These are phyloP conservation scores for Clarias pachynema DNA, from an alignment of 2,797 vertebrate genomes.

Conservation along the genomic window DNA sequence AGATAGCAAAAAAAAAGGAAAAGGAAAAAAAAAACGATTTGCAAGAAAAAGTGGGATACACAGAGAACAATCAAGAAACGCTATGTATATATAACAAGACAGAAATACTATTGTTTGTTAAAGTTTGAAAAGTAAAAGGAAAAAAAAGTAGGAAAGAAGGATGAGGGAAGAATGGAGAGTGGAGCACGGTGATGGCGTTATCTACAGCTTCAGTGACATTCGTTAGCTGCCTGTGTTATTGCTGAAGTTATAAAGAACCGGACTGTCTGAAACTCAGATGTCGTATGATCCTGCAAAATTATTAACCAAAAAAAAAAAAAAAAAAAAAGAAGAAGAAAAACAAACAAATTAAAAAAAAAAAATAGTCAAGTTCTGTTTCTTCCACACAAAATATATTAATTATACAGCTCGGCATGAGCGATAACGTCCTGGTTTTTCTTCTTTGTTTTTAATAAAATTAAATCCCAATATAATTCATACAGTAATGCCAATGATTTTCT, in stretches of 20 bases:
- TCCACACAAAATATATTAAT: slow-evolving; percentile 95
- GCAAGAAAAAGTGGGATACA: not conserved
- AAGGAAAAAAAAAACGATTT: too few species aligned
- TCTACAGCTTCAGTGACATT: slow-evolving; percentile 99
- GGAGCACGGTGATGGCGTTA: slow-evolving; percentile 67
- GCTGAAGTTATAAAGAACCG: slow-evolving; percentile 85
- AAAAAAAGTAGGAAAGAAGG: not conserved
- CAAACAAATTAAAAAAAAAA: slow-evolving; percentile 86
- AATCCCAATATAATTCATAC: slow-evolving; percentile 94
- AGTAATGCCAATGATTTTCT: slow-evolving; percentile 89
- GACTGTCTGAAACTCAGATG: slow-evolving; percentile 97
- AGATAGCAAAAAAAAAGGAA: not conserved
- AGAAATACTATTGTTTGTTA: not conserved
- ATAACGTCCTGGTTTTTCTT: slow-evolving; percentile 75
- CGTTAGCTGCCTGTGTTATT: slow-evolving; percentile 99
- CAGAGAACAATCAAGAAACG: not conserved
- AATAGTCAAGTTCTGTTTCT: slow-evolving; percentile 88
- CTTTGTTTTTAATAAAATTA: slow-evolving; percentile 93
- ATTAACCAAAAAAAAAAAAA: slow-evolving; percentile 90
- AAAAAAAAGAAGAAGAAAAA: slow-evolving; percentile 72
- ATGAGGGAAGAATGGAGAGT: slow-evolving; percentile 62
- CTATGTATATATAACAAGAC: not conserved
- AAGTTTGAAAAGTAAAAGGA: not conserved
- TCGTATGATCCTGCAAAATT: slow-evolving; percentile 93
- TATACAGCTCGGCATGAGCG: slow-evolving; percentile 95